phyloP scores from a whole-genome alignment of 1,140 invertebrate species.

The Monochamus saltuarius region DNA sequence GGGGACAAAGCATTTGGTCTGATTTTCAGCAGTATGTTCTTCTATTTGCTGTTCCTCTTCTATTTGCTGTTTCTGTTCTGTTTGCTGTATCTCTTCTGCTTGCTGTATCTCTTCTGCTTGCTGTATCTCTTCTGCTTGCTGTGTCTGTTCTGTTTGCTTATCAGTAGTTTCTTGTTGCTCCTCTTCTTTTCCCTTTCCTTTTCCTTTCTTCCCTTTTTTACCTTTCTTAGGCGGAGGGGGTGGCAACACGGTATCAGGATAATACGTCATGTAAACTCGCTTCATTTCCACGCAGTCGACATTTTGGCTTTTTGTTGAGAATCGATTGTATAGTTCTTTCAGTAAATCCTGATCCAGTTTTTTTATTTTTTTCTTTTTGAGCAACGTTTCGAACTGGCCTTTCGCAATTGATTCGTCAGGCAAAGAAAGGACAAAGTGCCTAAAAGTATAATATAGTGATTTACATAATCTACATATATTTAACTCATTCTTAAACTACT shows the following conservation, averaged over 20 bases:
- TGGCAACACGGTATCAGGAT: conserved; percentile 47
- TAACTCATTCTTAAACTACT: too few species aligned
- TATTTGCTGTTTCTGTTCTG: too few species aligned
- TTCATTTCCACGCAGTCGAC: conserved; percentile 49
- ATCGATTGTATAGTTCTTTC: conserved; percentile 46
- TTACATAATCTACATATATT: too few species aligned
- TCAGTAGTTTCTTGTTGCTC: not conserved
- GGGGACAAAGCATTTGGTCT: too few species aligned
- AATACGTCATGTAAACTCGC: conserved; percentile 48
- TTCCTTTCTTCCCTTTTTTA: conserved; percentile 33
- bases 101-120: too few species aligned
- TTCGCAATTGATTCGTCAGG: conserved; percentile 37
- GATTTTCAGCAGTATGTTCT: too few species aligned
- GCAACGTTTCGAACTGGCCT: conserved; percentile 44
- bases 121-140: too few species aligned
- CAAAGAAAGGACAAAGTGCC: conserved; percentile 40
- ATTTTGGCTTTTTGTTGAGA: conserved; percentile 40
- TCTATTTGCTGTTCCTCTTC: not conserved
- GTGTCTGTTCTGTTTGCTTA: too few species aligned
- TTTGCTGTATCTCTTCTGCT: too few species aligned
- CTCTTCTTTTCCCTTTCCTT: conserved; percentile 24
- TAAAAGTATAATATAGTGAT: conserved; percentile 19
- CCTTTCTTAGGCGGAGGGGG: conserved; percentile 33
- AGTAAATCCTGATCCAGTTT: conserved; percentile 50
- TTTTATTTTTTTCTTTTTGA: conserved; percentile 49